Percentiles rank a stretch among this genome's conserved stretches.
Conservation (phyloP, 2,113 vertebrate species). For the Nesogale talazaci region DNA sequence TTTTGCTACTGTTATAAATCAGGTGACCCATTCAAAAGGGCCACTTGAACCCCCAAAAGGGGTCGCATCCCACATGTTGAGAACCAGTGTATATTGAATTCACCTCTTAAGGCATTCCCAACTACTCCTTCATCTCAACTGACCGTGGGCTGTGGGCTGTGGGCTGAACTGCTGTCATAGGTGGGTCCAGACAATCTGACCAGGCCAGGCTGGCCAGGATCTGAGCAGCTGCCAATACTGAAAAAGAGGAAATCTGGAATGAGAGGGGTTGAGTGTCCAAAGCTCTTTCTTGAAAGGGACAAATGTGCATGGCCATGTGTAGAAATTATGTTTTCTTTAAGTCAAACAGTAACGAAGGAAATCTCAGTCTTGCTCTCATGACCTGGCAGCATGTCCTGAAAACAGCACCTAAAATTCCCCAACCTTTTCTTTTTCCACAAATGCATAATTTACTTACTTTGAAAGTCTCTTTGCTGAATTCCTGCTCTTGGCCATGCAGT, state of each 20-base stretch:
- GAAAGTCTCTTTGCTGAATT: not conserved
- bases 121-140: not conserved
- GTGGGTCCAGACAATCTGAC: not conserved
- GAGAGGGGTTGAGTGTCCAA: not conserved
- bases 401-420: not conserved
- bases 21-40: too few relatives aligned
- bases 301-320: not conserved
- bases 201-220: not conserved
- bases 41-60: too few relatives aligned
- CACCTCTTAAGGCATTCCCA: not conserved
- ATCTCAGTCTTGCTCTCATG: not conserved
- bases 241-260: not conserved
- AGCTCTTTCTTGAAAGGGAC: not conserved
- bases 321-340: not conserved
- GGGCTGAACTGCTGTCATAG: not conserved
- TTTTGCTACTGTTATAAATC: too few relatives aligned
- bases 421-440: not conserved
- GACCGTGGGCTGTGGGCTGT: not conserved
- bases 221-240: not conserved
- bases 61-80: too few relatives aligned
- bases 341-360: not conserved
- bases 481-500: not conserved
- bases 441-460: not conserved
- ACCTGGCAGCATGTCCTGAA: not conserved
- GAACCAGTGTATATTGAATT: not conserved